These are phyloP conservation scores for Andrena trimmerana DNA, from an alignment of 2,888 invertebrate species.

Conservation along the genomic window DNA sequence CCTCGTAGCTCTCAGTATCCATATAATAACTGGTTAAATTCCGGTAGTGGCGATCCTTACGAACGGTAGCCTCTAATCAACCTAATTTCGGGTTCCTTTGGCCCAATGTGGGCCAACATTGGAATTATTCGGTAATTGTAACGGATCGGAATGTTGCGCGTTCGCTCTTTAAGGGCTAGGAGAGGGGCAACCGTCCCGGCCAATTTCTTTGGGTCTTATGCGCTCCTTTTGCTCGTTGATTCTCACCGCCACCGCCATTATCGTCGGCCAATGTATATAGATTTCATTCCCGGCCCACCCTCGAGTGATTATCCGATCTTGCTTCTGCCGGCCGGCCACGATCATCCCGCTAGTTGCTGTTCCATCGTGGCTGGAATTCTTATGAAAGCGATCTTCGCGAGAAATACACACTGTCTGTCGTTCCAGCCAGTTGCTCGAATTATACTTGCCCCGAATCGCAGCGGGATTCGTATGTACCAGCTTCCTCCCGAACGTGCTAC, in stretches of 20 bases:
- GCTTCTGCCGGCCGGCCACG: constrained; percentile 29
- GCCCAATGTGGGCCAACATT: constrained; percentile 80
- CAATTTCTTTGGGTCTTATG: constrained; percentile 53
- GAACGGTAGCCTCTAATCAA: constrained; percentile 85
- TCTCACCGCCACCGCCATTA: constrained; percentile 57
- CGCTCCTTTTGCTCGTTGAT: constrained; percentile 22
- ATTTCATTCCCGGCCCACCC: constrained; percentile 49
- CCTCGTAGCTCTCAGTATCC: constrained; percentile 71
- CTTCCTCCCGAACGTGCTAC: not conserved
- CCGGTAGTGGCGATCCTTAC: constrained; percentile 84
- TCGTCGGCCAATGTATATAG: constrained; percentile 53
- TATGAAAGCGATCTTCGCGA: constrained; percentile 9
- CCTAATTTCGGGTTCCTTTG: constrained; percentile 83
- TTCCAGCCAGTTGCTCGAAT: constrained; percentile 7
- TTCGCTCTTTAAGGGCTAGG: constrained; percentile 68
- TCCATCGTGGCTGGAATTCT: constrained; percentile 49
- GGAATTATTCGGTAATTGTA: constrained; percentile 85
- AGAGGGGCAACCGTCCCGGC: constrained; percentile 16
- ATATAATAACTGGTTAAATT: constrained; percentile 85
- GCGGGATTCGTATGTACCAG: not conserved
- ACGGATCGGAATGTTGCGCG: constrained; percentile 83
- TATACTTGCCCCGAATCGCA: not conserved
- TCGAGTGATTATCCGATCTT: constrained; percentile 51
- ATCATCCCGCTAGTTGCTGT: constrained; percentile 31
- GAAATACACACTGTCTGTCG: constrained; percentile 35